These are phyloP conservation scores for Hypocryptadius cinnamomeus DNA, from an alignment of 2,113 vertebrate species.

Conservation along the genomic window DNA sequence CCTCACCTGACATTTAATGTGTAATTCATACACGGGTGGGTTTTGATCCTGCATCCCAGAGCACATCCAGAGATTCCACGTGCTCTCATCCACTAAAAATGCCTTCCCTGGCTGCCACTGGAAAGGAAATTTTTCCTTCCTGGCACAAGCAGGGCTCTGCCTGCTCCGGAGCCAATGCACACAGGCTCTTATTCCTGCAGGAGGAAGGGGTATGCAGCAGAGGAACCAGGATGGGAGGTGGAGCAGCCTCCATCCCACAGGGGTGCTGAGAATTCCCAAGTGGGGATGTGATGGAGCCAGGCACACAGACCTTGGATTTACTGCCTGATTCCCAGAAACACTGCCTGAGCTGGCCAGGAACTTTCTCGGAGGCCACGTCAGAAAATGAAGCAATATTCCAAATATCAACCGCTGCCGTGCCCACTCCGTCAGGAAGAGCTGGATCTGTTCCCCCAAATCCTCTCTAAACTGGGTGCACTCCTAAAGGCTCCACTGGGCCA, in stretches of 20 bases:
- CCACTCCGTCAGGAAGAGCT: not conserved
- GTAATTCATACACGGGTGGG: fast-evolving
- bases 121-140: not conserved
- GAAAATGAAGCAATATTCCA: not conserved
- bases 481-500: not conserved
- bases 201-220: not conserved
- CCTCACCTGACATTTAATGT: not conserved
- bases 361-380: not conserved
- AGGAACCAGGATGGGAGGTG: fast-evolving
- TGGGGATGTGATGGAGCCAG: not conserved
- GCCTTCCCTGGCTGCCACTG: not conserved
- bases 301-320: not conserved
- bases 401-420: not conserved
- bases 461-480: not conserved
- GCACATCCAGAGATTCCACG: fast-evolving
- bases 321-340: not conserved
- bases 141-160: not conserved
- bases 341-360: not conserved
- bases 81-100: not conserved
- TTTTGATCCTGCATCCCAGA: not conserved
- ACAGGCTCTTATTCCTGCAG: not conserved
- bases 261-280: not conserved
- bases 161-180: not conserved
- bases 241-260: not conserved
- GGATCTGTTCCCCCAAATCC: not conserved